Evolutionary conservation across 2,797 vertebrate species (phyloP).

Genomic region (Cichlasoma orientale): DNA sequence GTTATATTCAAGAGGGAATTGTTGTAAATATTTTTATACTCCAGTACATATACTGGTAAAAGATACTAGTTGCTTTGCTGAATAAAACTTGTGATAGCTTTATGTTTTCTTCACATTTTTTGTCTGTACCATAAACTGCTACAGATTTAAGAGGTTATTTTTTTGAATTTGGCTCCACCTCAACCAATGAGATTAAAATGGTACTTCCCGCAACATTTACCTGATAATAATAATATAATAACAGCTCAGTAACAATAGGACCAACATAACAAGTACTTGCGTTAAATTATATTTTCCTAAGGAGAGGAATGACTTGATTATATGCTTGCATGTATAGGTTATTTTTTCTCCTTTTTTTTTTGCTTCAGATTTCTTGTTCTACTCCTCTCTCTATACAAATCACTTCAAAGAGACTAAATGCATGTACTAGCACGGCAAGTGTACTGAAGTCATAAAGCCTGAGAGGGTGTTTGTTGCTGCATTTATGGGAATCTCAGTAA

Average conservation of each 20-base stretch:
- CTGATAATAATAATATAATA: not conserved
- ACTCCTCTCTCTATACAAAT: conserved; percentile 14
- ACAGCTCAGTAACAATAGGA: not conserved
- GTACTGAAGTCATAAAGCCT: conserved; percentile 39
- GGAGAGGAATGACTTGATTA: not conserved
- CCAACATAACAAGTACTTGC: not conserved
- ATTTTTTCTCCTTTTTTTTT: rapidly evolving
- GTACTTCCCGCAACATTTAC: not conserved
- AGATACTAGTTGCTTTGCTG: not conserved
- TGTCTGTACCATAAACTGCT: not conserved
- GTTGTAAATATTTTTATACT: not conserved
- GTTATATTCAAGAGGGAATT: not conserved
- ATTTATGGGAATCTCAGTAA: conserved; percentile 56
- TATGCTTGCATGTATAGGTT: not conserved
- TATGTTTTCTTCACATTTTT: not conserved
- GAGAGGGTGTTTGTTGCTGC: conserved; percentile 42
- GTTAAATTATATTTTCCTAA: not conserved
- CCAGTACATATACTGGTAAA: too few species aligned
- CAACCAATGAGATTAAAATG: not conserved
- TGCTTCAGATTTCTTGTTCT: conserved; percentile 4
- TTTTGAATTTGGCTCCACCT: not conserved
- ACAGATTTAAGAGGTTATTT: not conserved
- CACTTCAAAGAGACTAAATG: conserved; percentile 33
- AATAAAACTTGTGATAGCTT: not conserved
- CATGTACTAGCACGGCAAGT: conserved; percentile 21